Percentiles rank a stretch among this genome's conserved stretches.
These are phyloP conservation scores for Nicator chloris DNA, from an alignment of 2,113 vertebrate genomes.

Conservation along the genomic window DNA sequence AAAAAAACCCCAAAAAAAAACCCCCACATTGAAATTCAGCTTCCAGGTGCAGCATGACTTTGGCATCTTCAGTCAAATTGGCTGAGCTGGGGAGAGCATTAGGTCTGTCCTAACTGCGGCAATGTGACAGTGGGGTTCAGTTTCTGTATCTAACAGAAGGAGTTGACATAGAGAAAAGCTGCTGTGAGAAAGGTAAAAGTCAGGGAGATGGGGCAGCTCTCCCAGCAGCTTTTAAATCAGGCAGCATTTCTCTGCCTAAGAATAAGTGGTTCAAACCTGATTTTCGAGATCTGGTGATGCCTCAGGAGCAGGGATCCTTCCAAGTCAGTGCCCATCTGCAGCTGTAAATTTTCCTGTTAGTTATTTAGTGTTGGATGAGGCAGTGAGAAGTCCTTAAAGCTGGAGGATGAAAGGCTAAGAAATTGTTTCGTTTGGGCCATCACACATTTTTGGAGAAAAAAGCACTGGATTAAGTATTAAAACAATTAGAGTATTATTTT, in stretches of 20 bases:
- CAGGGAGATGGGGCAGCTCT: background rate
- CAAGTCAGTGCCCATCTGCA: background rate
- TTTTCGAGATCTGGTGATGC: background rate
- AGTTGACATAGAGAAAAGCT: background rate
- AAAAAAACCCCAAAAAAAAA: no score
- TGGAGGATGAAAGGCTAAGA: background rate
- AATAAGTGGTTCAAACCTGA: background rate
- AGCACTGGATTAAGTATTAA: background rate
- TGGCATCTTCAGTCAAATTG: background rate
- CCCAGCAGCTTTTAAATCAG: background rate
- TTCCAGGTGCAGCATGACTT: background rate
- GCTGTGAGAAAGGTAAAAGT: background rate
- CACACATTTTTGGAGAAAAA: background rate
- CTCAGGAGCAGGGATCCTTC: background rate
- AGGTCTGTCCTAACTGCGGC: background rate
- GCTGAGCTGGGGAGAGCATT: background rate
- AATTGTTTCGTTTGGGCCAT: background rate
- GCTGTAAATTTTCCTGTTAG: background rate
- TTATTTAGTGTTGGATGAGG: background rate
- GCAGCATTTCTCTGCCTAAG: background rate
- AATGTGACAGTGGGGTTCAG: background rate
- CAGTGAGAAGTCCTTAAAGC: background rate
- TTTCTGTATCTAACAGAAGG: background rate
- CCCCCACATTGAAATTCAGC: background rate
- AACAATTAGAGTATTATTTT: background rate